These are phyloP conservation scores for Gisinianus flammeolus DNA, from an alignment of 2,888 invertebrate species.

Conservation along the genomic window DNA sequence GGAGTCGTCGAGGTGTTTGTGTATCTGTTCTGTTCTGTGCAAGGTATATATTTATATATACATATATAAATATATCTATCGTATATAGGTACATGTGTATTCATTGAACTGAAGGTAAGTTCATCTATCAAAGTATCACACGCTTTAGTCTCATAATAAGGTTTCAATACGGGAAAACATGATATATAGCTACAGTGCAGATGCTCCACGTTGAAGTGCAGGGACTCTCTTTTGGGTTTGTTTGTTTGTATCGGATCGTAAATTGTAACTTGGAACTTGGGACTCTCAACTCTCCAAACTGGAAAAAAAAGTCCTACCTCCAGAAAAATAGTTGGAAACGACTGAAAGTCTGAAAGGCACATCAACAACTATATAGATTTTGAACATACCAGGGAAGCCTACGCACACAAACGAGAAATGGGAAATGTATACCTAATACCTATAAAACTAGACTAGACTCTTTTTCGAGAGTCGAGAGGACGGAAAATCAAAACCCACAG, in stretches of 20 bases:
- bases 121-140: slow-evolving; percentile 29
- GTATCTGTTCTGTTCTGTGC: background rate
- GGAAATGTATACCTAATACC: background rate
- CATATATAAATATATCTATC: background rate
- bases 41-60: no score
- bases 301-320: background rate
- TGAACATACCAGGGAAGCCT: background rate
- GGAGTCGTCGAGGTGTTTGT: background rate
- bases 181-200: background rate
- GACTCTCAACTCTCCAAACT: background rate
- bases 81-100: background rate
- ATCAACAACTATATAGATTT: slow-evolving; percentile 1
- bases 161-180: slow-evolving; percentile 11
- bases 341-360: slow-evolving; percentile 36
- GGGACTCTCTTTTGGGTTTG: background rate
- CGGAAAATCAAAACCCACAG: slow-evolving; percentile 16
- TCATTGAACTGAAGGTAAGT: slow-evolving; percentile 4
- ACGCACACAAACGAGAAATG: background rate
- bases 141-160: slow-evolving; percentile 29
- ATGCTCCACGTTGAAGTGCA: background rate
- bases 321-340: slow-evolving; percentile 13
- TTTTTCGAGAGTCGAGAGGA: slow-evolving; percentile 9
- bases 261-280: background rate
- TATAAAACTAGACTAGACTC: background rate
- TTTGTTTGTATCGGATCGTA: background rate